Conservation (phyloP, 2,888 invertebrate genomes). For the Cactoblastis cactorum region DNA sequence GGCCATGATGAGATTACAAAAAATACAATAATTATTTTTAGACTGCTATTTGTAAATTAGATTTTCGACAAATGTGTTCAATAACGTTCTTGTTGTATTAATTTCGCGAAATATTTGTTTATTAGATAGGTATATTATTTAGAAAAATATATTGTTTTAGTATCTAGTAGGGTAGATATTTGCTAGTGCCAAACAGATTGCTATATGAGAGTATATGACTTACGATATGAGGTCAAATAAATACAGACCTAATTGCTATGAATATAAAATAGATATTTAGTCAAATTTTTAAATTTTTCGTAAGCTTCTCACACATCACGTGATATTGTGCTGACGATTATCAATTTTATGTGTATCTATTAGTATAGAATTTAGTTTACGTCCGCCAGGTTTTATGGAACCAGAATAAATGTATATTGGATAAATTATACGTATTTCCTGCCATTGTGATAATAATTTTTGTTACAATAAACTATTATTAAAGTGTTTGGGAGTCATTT, state of each 20-base stretch:
- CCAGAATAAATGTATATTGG: too few species aligned
- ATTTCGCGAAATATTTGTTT: neutral
- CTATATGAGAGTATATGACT: too few species aligned
- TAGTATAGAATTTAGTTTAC: too few species aligned
- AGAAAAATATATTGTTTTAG: neutral
- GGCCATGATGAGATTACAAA: too few species aligned
- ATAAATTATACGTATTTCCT: constrained; percentile 7
- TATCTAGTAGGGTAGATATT: neutral
- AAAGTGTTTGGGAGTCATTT: neutral
- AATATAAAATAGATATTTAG: neutral
- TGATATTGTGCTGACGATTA: too few species aligned
- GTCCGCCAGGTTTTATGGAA: too few species aligned
- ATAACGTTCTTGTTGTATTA: neutral
- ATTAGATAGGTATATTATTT: too few species aligned
- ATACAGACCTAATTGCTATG: neutral
- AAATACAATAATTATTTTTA: too few species aligned
- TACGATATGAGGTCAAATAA: neutral
- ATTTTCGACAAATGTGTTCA: neutral
- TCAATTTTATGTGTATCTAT: too few species aligned
- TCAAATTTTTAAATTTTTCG: too few species aligned
- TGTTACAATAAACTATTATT: constrained; percentile 14
- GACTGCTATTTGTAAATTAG: neutral
- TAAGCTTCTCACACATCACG: too few species aligned
- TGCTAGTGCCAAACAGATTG: neutral
- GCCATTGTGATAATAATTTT: constrained; percentile 15